phyloP scores from a whole-genome alignment of 2,888 invertebrate genomes.

The Dermolepida albohirtum region DNA sequence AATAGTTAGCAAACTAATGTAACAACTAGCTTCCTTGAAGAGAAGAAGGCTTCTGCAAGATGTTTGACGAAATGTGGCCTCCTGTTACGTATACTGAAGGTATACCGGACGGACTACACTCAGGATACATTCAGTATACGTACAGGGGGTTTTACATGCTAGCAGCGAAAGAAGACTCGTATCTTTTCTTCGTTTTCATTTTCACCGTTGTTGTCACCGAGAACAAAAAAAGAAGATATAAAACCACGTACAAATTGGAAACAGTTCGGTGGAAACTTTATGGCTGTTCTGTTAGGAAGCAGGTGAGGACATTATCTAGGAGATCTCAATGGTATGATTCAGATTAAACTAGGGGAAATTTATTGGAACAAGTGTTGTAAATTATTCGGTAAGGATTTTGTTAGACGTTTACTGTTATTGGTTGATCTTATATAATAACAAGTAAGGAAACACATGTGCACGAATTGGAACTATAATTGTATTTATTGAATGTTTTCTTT shows the following conservation, averaged over 20 bases:
- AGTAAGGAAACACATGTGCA: too few relatives aligned
- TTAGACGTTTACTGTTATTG: conserved; percentile 8
- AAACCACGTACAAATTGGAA: conserved; percentile 6
- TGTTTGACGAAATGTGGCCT: conserved; percentile 84
- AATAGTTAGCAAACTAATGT: conserved; percentile 22
- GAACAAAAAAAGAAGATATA: conserved; percentile 29
- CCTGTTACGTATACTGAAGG: conserved; percentile 99
- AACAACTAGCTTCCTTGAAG: conserved; percentile 10
- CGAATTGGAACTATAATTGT: too few relatives aligned
- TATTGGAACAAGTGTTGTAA: conserved; percentile 8
- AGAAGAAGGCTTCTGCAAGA: conserved; percentile 36
- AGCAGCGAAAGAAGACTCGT: conserved; percentile 42
- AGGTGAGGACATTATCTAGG: conserved; percentile 11
- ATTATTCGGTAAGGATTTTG: neutral
- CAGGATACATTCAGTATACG: conserved; percentile 99
- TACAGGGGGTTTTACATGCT: conserved; percentile 88
- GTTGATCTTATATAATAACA: too few relatives aligned
- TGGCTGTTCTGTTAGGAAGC: conserved; percentile 7
- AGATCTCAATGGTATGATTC: conserved; percentile 8
- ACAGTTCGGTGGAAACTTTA: conserved; percentile 16
- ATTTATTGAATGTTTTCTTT: too few relatives aligned
- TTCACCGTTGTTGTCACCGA: conserved; percentile 7
- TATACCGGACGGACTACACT: conserved; percentile 98
- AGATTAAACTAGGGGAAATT: neutral
- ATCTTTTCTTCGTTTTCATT: neutral